Base-by-base conservation (phyloP, 2,113 vertebrate species). In the Apistogramma diplotaenia region DNA sequence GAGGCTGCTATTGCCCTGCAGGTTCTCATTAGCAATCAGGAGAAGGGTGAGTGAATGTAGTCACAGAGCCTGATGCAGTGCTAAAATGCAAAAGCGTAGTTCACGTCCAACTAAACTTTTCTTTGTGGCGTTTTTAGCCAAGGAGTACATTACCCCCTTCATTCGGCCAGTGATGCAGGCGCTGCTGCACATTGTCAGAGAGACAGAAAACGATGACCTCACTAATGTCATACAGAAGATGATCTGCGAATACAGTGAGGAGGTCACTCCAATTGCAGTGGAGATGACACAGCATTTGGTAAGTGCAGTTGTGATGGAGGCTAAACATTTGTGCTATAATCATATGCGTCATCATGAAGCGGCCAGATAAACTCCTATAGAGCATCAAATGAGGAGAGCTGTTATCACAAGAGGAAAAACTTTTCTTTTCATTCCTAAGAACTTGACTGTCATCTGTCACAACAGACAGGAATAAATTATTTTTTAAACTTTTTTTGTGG, bases 231-330 rank as follows among this genome's bases (percentile, higher is more conserved):
- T 99, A 90, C 98, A 99, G 93, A 99, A 99, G 94, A 99, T 99
- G 98, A 99, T 99, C 92, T 99, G 98, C 89, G 98, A 99, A 94
- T 99, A 99, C 93, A 99, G 98, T 65, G 98, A 99, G 94, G 98
- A 99, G 91, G 98, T 99, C 92, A 98, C 98, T 54, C 98, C 98
- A 35, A 99, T 99, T 87, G 98, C 98, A 37, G 98, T 99, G 85
- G 98, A 99, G 95, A 99, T 99, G 98, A 99, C 98, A 3, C 98
- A 99, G 86, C 98, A 99, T 92, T 95, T 99, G 96, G 98, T 99
- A 93, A 95, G 96, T 89, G 3, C 60, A 27, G 35, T 31, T 15
- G 19, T 12, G 49, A 54, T 40, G 33, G 53, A 58, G 11, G 21
- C 43, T 78, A 3, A 13, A n/a, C 23, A 15, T 13, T 72, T 2